Evolutionary conservation across 2,888 invertebrate genomes (phyloP), one percentile per base, ranked within the genome.

Genomic region (Stenurella melanura): DNA sequence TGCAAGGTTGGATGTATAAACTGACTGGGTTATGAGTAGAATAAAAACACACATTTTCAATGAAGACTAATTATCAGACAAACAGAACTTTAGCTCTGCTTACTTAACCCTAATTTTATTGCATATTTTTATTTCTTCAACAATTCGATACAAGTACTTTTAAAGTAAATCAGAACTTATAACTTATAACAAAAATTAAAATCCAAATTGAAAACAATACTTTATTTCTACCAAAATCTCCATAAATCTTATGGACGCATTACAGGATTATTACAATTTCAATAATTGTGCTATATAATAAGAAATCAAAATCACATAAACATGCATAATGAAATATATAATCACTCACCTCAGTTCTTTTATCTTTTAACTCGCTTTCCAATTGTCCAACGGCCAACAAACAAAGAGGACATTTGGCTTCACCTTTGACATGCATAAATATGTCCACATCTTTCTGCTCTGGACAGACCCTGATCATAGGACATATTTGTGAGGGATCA

Each of bases 391-490:
- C 93, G 4, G 96, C 96, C 87, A 96, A 94, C 76, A 97, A 91
- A 86, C 98, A 98, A 10, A 97, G 90, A 0, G 96, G 95, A 86
- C 97, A 97, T 84, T 93, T 94, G 18, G 93, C 92, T 83, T 94
- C 93, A 69, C 93, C 92, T n/a, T 85, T 81, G 84, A 91, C 90
- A 72, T 86, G 84, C 77, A 91, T 87, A 81, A 92, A 90, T 76
- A 93, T 90, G 81, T 92, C 91, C 56, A 93, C 91, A 71, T 92
- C 91, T 64, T 88, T 88, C 38, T 82, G 58, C 12, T 89, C 88
- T 7, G 95, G 94, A 85, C 96, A 96, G 71, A 95, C 88, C 78
- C 92, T 92, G 74, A 96, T 87, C 69, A 91, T 91, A 7, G 96
- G 96, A 85, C 97, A 97, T 72, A 95, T 93, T 84, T 92, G 90